Conservation (phyloP, 1,140 invertebrate species). For the Proctacanthus coquilletti region DNA sequence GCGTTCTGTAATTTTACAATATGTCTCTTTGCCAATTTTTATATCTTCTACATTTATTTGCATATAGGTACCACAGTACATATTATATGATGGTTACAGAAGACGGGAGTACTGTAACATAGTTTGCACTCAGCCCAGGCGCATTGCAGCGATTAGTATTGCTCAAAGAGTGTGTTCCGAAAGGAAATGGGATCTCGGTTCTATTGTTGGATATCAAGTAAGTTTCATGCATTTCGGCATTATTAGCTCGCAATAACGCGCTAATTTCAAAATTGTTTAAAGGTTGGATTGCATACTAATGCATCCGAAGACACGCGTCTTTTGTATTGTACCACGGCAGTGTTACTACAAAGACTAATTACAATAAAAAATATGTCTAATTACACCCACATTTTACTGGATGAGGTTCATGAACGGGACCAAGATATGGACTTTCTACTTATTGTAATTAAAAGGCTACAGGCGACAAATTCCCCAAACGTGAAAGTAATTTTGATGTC, state of each 20-base stretch:
- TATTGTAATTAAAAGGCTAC: conserved; percentile 63
- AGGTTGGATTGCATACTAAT: conserved; percentile 31
- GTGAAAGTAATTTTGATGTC: conserved; percentile 80
- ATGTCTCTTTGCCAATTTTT: too few species aligned
- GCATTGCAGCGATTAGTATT: conserved; percentile 78
- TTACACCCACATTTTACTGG: conserved; percentile 85
- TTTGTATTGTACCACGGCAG: conserved; percentile 74
- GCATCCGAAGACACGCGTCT: conserved; percentile 52
- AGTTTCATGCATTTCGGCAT: neutral
- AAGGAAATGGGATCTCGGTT: conserved; percentile 59
- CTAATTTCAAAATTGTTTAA: conserved; percentile 1
- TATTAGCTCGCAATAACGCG: neutral
- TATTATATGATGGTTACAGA: conserved; percentile 62
- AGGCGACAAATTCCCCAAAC: conserved; percentile 50
- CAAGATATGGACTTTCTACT: conserved; percentile 86
- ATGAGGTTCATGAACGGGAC: conserved; percentile 91
- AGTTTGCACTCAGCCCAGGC: conserved; percentile 76
- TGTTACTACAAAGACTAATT: conserved; percentile 59
- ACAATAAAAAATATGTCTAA: conserved; percentile 42
- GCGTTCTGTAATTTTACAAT: too few species aligned
- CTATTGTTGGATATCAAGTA: conserved; percentile 72
- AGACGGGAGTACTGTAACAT: conserved; percentile 47
- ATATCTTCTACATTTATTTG: too few species aligned
- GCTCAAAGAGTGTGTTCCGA: conserved; percentile 72
- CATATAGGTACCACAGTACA: conserved; percentile 63